A percentile compares a stretch with the other conserved stretches of the same genome.
Conservation (phyloP, 2,888 invertebrate genomes). For the Drosophila yooni region DNA sequence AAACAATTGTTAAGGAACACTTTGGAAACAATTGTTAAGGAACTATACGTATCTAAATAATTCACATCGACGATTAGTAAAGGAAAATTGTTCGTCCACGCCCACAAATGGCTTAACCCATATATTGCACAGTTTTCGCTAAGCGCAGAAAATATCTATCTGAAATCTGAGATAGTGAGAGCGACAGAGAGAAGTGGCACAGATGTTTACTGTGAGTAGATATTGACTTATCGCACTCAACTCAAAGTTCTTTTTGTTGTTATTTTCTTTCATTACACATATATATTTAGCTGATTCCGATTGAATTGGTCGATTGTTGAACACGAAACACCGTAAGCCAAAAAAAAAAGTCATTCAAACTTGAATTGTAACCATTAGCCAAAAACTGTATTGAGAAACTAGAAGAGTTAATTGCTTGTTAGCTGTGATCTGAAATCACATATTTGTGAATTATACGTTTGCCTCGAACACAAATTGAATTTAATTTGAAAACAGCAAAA, state of each 20-base stretch:
- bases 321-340: neutral
- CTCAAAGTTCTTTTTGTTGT: neutral
- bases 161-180: neutral
- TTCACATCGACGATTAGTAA: neutral
- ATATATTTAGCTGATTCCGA: neutral
- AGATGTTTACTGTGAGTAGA: neutral
- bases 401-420: neutral
- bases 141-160: neutral
- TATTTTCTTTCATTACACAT: neutral
- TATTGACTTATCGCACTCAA: neutral
- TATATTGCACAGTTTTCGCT: neutral
- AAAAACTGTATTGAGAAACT: slow-evolving; percentile 13
- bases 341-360: neutral
- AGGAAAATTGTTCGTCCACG: neutral
- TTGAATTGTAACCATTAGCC: slow-evolving; percentile 10
- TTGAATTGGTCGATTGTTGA: neutral
- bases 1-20: neutral
- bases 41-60: neutral
- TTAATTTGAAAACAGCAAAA: neutral
- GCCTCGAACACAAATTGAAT: neutral
- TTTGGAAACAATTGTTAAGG: neutral
- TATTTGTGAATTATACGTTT: neutral
- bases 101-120: neutral
- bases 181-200: neutral
- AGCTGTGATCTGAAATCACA: slow-evolving; percentile 4